Percentiles rank a stretch among this genome's conserved stretches.
Conservation (phyloP, 2,797 vertebrate genomes). For the Ctenosaura bakeri region DNA sequence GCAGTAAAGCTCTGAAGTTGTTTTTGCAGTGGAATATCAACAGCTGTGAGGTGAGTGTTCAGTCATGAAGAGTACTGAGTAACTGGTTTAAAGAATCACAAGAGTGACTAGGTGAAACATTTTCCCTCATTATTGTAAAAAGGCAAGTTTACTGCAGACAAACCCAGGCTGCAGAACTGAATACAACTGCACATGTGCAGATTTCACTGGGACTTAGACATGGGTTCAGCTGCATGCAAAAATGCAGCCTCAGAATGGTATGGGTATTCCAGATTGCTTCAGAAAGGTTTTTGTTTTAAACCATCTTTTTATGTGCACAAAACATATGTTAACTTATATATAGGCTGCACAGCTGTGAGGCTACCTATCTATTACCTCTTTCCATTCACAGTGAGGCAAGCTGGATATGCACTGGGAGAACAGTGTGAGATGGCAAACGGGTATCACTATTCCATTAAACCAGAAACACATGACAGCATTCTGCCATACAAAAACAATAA, state of each 20-base stretch:
- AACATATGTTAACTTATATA: conserved; percentile 33
- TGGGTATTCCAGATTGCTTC: background rate
- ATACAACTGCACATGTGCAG: background rate
- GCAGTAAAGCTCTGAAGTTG: conserved; percentile 65
- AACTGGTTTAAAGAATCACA: conserved; percentile 47
- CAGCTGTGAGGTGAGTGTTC: conserved; percentile 46
- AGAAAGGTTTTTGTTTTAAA: conserved; percentile 32
- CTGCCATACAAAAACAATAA: background rate
- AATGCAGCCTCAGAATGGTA: background rate
- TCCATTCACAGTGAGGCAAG: conserved; percentile 21
- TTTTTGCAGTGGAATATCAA: conserved; percentile 59
- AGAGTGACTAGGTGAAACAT: conserved; percentile 3
- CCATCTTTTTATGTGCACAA: conserved; percentile 23
- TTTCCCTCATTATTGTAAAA: background rate
- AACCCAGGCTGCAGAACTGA: conserved; percentile 25
- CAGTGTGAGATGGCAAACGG: conserved; percentile 26
- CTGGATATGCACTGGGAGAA: conserved; percentile 45
- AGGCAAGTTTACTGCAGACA: conserved; percentile 4
- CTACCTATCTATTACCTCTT: conserved; percentile 18
- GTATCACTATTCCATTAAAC: background rate
- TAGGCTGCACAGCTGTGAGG: conserved; percentile 40
- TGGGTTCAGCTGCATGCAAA: conserved; percentile 8
- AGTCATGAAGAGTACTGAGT: conserved; percentile 24
- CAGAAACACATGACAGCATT: background rate
- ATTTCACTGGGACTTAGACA: conserved; percentile 51